phyloP scores from a whole-genome alignment of 2,888 invertebrate genomes.

The Gymnoscelis rufifasciata region DNA sequence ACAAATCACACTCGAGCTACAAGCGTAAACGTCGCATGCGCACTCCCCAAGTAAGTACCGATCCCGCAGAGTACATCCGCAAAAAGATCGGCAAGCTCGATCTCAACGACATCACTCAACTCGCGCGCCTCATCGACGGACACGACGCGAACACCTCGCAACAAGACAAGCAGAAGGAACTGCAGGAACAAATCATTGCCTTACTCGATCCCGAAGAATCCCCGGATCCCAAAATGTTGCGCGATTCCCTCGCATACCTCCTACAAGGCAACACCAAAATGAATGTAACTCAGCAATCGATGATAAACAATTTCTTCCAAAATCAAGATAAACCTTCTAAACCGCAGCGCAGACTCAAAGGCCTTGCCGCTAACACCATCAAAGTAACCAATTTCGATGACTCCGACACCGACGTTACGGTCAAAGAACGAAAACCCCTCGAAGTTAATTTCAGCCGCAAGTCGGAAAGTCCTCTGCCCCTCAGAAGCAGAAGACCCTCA shows the following conservation, averaged over 20 bases:
- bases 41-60: conserved; percentile 67
- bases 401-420: conserved; percentile 46
- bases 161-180: conserved; percentile 48
- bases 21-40: conserved; percentile 63
- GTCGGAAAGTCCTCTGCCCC: conserved; percentile 7
- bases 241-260: conserved; percentile 52
- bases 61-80: conserved; percentile 59
- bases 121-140: conserved; percentile 63
- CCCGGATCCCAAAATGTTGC: conserved; percentile 49
- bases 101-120: conserved; percentile 60
- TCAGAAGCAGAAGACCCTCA: conserved; percentile 43
- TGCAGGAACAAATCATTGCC: conserved; percentile 65
- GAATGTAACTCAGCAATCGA: conserved; percentile 35
- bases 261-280: conserved; percentile 51
- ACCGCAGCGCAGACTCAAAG: conserved; percentile 55
- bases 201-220: conserved; percentile 60
- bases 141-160: conserved; percentile 47
- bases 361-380: conserved; percentile 48
- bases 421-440: no score
- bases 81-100: conserved; percentile 64
- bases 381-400: conserved; percentile 45
- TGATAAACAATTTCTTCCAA: conserved; percentile 48
- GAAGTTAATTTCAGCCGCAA: no score
- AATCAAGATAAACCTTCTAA: conserved; percentile 40
- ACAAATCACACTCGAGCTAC: conserved; percentile 64